Conservation (phyloP, 2,797 vertebrate species). For the Enteromius fasciolatus region DNA sequence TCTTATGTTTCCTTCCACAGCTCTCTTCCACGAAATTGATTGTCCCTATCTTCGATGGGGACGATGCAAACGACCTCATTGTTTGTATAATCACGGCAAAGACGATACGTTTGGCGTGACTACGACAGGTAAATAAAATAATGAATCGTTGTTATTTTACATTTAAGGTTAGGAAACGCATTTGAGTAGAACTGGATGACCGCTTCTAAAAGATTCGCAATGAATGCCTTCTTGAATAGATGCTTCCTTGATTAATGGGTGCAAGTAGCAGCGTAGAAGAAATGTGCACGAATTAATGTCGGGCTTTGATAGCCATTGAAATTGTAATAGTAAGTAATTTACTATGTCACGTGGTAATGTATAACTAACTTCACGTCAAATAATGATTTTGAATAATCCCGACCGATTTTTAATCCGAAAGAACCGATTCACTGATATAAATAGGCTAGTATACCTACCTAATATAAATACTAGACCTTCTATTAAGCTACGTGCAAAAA, state of each 20-base stretch:
- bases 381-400: not conserved
- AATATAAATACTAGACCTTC: not conserved
- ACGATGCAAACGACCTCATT: constrained; percentile 75
- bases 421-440: not conserved
- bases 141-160: not conserved
- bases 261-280: not conserved
- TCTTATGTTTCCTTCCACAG: constrained; percentile 76
- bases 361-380: not conserved
- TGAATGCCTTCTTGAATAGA: not conserved
- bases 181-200: not conserved
- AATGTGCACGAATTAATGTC: not conserved
- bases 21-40: constrained; percentile 67
- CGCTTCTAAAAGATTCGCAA: not conserved
- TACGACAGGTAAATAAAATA: constrained; percentile 1
- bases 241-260: not conserved
- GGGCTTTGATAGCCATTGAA: not conserved
- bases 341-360: not conserved
- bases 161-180: not conserved
- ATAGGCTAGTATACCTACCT: too few relatives aligned
- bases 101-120: constrained; percentile 27
- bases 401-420: not conserved
- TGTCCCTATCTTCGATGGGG: constrained; percentile 68
- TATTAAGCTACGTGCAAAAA: not conserved
- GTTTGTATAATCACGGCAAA: constrained; percentile 74
- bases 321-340: not conserved